Evolutionary conservation across 2,888 invertebrate genomes (phyloP), one percentile per base, ranked within the genome.

Genomic region (Shargacucullia verbasci): DNA sequence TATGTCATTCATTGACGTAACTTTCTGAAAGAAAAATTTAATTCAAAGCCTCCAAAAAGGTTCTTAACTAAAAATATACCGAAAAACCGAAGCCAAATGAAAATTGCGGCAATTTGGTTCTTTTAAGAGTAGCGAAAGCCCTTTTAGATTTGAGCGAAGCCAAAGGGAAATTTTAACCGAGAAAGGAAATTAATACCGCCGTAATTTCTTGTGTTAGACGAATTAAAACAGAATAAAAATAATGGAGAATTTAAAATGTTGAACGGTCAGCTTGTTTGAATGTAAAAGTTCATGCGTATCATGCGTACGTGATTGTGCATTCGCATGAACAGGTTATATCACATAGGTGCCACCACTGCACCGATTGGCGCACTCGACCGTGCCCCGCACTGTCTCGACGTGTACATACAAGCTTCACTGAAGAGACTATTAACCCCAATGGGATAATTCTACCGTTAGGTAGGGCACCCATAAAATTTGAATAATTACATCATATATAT

Each of bases 251-350:
- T 34, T 43, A 15, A 31, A 44, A 47, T 35, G 35, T 11, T 43
- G 15, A 11, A 31, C 34, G 39, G 33, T 20, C 39, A 58, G 15
- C 27, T 34, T 34, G 44, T 25, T 50, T 53, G 8, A 56, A 53
- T 65, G 35, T 60, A 59, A 7, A 1, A 29, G 53, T 37, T 40
- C 53, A 57, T 46, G 67, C 67, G 67, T 35, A 39, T 50, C 46
- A 49, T 63, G 64, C 66, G 70, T 57, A 63, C 43, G 31, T 63
- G 61, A 72, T 79, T 81, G 83, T 81, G 83, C 73, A 80, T 67
- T 71, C 82, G 80, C 80, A 66, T 83, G 82, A 64, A 54, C 78
- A 70, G 70, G 48, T 78, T 76, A 73, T 80, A 59, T 57, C 68
- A 65, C 34, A 59, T 45, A 46, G 69, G 59, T 65, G 63, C 58